These are phyloP conservation scores for Philonicus albiceps DNA, from an alignment of 2,888 invertebrate species.

Conservation along the genomic window DNA sequence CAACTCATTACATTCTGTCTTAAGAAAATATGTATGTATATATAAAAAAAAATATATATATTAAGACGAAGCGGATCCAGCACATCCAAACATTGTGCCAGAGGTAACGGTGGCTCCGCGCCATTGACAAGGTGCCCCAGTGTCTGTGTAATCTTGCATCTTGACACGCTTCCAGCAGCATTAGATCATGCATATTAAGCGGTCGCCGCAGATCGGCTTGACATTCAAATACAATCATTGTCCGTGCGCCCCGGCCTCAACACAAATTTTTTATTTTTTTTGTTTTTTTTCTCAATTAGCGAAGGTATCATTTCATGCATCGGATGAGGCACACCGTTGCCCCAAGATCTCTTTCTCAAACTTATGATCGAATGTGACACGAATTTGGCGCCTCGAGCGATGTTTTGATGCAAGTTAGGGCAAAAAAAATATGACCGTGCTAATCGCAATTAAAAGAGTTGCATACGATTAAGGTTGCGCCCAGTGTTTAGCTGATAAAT, in stretches of 20 bases:
- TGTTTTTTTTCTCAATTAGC: slow-evolving; percentile 20
- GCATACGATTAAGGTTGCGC: background rate
- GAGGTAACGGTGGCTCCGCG: background rate
- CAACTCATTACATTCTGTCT: background rate
- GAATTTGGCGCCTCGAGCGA: background rate
- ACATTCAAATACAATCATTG: slow-evolving; percentile 1
- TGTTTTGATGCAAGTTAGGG: background rate
- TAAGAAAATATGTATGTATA: background rate
- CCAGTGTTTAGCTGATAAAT: background rate
- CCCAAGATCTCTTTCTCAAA: background rate
- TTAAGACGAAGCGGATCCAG: background rate
- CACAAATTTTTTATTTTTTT: slow-evolving; percentile 3
- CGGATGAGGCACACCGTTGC: background rate
- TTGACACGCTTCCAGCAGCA: slow-evolving; percentile 20
- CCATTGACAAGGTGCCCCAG: background rate
- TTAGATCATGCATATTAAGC: slow-evolving; percentile 14
- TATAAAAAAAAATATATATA: background rate
- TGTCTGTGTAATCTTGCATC: slow-evolving; percentile 6
- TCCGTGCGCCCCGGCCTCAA: slow-evolving; percentile 1
- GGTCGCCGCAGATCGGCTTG: background rate
- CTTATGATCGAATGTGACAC: background rate
- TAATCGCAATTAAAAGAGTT: slow-evolving; percentile 9
- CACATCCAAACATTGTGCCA: background rate
- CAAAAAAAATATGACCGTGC: background rate
- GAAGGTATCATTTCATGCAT: slow-evolving; percentile 18